A percentile compares a stretch with the other conserved stretches of the same genome.
Evolutionary conservation across 2,888 invertebrate genomes (phyloP).

Genomic region (Tenthredo mesomela): DNA sequence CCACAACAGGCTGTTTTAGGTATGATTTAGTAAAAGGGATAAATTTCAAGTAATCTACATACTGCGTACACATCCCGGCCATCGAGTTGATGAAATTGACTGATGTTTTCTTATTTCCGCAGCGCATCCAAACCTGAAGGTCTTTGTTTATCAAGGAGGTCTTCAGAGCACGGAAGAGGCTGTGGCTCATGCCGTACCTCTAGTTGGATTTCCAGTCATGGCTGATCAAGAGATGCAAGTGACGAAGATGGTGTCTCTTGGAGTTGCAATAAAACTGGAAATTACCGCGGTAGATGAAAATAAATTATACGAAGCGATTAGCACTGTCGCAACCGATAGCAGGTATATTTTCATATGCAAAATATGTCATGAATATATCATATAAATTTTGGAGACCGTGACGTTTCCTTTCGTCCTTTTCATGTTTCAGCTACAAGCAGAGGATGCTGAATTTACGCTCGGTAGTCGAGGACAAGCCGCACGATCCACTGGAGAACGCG

Average conservation of each 20-base stretch:
- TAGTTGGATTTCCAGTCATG: constrained; percentile 65
- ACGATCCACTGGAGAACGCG: constrained; percentile 59
- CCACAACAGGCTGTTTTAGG: constrained; percentile 76
- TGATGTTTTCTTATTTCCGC: neutral
- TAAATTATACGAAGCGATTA: constrained; percentile 55
- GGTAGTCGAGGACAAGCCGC: constrained; percentile 56
- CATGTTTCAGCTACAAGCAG: constrained; percentile 62
- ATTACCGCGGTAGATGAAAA: constrained; percentile 52
- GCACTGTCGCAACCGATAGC: constrained; percentile 58
- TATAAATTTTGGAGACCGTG: neutral
- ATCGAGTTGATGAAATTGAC: neutral
- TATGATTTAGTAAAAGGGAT: constrained; percentile 56
- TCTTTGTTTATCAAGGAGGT: constrained; percentile 67
- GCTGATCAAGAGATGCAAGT: constrained; percentile 63
- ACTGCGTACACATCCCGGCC: neutral
- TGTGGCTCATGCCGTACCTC: constrained; percentile 61
- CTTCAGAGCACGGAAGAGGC: constrained; percentile 68
- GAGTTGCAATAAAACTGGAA: constrained; percentile 59
- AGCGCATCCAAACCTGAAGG: constrained; percentile 67
- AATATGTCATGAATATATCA: neutral
- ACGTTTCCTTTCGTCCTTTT: neutral
- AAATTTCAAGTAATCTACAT: no score
- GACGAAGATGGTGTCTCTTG: constrained; percentile 56
- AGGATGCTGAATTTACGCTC: constrained; percentile 55
- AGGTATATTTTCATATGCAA: constrained; percentile 52